These are phyloP conservation scores for Procapra przewalskii DNA, from an alignment of 2,113 vertebrate genomes.

Conservation along the genomic window DNA sequence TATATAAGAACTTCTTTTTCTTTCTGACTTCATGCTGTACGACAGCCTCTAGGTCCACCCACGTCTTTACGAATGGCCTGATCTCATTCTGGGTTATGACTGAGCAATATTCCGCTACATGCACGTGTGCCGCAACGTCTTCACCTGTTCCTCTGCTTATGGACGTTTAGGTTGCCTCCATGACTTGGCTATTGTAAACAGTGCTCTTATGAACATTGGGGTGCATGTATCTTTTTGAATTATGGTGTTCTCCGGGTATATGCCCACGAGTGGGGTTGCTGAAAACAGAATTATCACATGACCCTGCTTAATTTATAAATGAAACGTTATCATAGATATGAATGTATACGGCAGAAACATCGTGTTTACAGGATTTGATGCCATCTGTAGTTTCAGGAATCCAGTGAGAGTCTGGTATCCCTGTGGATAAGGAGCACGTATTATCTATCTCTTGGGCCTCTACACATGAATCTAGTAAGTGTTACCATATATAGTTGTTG, in stretches of 20 bases:
- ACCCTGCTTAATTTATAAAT: background rate
- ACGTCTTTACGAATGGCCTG: background rate
- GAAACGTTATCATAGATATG: background rate
- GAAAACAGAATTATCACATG: background rate
- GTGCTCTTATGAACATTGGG: background rate
- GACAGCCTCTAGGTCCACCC: background rate
- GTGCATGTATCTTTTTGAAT: background rate
- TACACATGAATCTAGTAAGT: background rate
- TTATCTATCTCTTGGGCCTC: background rate
- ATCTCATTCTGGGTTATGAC: background rate
- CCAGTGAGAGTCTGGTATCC: background rate
- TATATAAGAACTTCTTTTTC: background rate
- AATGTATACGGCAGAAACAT: background rate
- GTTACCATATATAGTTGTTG: background rate
- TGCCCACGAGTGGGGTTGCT: background rate
- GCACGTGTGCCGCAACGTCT: rapidly evolving
- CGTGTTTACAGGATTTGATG: background rate
- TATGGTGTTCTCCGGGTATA: background rate
- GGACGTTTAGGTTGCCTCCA: background rate
- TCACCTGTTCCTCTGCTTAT: background rate
- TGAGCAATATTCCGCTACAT: background rate
- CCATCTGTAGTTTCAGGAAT: background rate
- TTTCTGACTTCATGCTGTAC: background rate
- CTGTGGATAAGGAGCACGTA: background rate
- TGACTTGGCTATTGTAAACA: background rate